Base-by-base conservation (phyloP, 2,888 invertebrate species). In the Megastigmus dorsalis region DNA sequence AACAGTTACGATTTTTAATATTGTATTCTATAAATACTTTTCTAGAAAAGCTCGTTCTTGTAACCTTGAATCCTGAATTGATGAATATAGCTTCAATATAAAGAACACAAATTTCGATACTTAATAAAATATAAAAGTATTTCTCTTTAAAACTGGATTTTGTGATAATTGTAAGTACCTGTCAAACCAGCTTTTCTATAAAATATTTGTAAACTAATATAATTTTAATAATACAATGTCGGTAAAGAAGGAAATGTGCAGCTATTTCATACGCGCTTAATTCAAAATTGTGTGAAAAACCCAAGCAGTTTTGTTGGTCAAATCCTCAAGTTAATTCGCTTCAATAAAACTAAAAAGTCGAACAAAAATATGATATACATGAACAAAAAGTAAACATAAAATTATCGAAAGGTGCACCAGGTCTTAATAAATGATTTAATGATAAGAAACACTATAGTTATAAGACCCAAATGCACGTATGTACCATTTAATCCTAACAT, bases 401-500 rank as follows among this genome's bases (percentile, higher is more conserved):
- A 54, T 30, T 54, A 60, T 30, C n/a, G 57, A 74, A 68, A 67
- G 73, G 73, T 68, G 67, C n/a, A 62, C 33, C 62, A 38, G 15
- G 10, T 23, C 4, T 28, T 13, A 18, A 38, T 33, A 66, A 26
- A 41, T 15, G 48, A 20, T 15, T 62, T 18, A 48, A 36, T 33
- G 41, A 26, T 63, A 62, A 52, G 23, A 71, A n/a, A 18, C 50
- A 68, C 26, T 36, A 15, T 50, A n/a, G n/a, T n/a, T n/a, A 13
- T 50, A 73, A 70, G 74, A 81, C 82, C 83, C 83, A 80, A 83
- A 80, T 82, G 84, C 79, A 82, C 78, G 72, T 82, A 81, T 83
- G 80, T 80, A 79, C 79, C 78, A 77, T 77, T 78, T 77, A 77
- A 80, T 79, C 79, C 82, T 86, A 86, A 86, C 85, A 82, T 84